Evolutionary conservation across 1,140 invertebrate species (phyloP).

Genomic region (Penaeus chinensis): DNA sequence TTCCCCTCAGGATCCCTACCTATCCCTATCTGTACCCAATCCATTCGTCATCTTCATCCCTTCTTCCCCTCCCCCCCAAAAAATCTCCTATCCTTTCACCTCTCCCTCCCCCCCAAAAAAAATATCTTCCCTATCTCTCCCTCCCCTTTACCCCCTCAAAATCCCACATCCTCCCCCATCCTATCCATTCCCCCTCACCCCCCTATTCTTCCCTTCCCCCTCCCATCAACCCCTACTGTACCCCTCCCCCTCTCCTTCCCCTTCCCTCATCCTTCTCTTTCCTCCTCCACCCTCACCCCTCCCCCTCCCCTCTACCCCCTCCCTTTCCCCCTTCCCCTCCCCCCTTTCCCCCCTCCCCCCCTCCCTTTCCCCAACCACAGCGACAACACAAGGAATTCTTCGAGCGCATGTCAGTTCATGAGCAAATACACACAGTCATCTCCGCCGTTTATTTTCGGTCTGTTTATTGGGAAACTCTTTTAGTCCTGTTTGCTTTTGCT

Average conservation of each 20-base stretch:
- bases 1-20: too few species aligned
- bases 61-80: neutral
- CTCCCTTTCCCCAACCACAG: too few species aligned
- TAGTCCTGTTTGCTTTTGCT: too few species aligned
- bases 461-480: too few species aligned
- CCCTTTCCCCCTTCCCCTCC: too few species aligned
- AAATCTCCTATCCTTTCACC: neutral
- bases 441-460: neutral
- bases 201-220: slow-evolving; percentile 2
- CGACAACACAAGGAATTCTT: too few species aligned
- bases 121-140: neutral
- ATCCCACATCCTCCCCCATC: too few species aligned
- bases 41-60: neutral
- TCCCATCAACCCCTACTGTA: too few species aligned
- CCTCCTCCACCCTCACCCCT: neutral
- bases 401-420: too few species aligned
- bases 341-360: neutral
- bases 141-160: neutral
- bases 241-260: neutral
- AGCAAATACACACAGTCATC: neutral
- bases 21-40: too few species aligned
- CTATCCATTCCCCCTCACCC: neutral
- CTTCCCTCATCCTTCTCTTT: neutral
- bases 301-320: neutral
- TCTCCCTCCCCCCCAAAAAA: neutral